These are phyloP conservation scores for Zeugodacus cucurbitae DNA, from an alignment of 1,140 invertebrate species.

Conservation along the genomic window DNA sequence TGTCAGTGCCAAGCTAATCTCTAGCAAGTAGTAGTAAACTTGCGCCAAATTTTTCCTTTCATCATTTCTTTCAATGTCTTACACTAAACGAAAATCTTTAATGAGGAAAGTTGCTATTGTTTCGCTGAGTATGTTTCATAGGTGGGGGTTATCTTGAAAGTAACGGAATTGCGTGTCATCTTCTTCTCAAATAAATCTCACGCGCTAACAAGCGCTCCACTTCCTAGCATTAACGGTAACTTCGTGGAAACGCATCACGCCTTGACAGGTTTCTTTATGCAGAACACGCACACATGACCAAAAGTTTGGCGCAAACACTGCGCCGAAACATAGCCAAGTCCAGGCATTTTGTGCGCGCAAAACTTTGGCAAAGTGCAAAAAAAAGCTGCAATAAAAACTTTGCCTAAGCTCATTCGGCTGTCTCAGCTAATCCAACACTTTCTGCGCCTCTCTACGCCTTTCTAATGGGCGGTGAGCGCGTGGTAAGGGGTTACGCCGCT, in stretches of 20 bases:
- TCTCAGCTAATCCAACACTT: background rate
- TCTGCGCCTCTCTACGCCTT: background rate
- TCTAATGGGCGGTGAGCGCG: background rate
- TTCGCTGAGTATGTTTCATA: no score
- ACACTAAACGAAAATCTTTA: background rate
- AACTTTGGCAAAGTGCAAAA: background rate
- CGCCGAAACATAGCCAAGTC: background rate
- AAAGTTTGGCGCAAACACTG: background rate
- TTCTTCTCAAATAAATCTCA: background rate
- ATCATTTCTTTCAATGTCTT: background rate
- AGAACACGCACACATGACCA: background rate
- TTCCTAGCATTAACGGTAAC: background rate
- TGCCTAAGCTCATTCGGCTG: constrained; percentile 2
- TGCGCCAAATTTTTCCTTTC: background rate
- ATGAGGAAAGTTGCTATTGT: constrained; percentile 19
- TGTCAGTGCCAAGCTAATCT: no score
- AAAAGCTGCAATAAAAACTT: background rate
- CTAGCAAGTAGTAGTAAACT: background rate
- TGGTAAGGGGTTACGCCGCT: background rate
- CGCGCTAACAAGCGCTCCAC: background rate
- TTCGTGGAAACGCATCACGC: background rate
- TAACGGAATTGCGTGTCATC: background rate
- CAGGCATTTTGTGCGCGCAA: background rate
- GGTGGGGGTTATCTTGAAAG: no score
- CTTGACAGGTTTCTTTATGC: background rate